Percentiles rank a stretch among this genome's conserved stretches.
Conservation (phyloP, 2,888 invertebrate species). For the Blera fallax region DNA sequence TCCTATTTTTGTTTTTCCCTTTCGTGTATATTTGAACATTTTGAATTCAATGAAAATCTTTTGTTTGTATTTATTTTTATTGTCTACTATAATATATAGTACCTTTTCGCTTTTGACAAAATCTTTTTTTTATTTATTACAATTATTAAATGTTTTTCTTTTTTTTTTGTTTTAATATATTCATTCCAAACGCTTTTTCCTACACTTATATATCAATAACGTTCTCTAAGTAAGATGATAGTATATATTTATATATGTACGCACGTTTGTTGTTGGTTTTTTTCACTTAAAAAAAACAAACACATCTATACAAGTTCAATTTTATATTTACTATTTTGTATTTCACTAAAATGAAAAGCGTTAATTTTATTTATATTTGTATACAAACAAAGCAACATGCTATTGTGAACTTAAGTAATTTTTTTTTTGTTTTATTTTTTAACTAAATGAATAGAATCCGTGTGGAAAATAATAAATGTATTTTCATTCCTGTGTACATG, state of each 20-base stretch:
- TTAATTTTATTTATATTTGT: neutral
- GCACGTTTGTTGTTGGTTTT: slow-evolving; percentile 1
- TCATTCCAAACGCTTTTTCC: slow-evolving; percentile 57
- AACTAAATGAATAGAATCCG: slow-evolving; percentile 15
- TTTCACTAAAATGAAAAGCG: slow-evolving; percentile 5
- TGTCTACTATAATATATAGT: slow-evolving; percentile 73
- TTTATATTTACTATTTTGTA: neutral
- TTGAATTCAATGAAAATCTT: slow-evolving; percentile 13
- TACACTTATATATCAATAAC: slow-evolving; percentile 58
- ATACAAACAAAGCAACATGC: slow-evolving; percentile 31
- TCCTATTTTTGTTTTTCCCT: neutral
- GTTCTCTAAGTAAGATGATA: slow-evolving; percentile 58
- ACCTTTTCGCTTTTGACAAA: slow-evolving; percentile 39
- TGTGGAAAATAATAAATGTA: slow-evolving; percentile 12
- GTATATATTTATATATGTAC: slow-evolving; percentile 31
- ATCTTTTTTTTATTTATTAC: slow-evolving; percentile 31
- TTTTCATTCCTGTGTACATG: slow-evolving; percentile 20
- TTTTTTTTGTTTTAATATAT: slow-evolving; percentile 17
- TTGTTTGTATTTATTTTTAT: slow-evolving; percentile 50
- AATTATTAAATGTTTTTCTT: slow-evolving; percentile 10
- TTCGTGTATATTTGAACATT: slow-evolving; percentile 20
- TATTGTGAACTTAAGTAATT: slow-evolving; percentile 16
- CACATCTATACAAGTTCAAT: slow-evolving; percentile 54
- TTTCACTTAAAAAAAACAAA: slow-evolving; percentile 46
- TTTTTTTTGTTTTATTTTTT: neutral